Evolutionary conservation across 2,888 invertebrate species (phyloP).

Genomic region (Phragmatobia fuliginosa): DNA sequence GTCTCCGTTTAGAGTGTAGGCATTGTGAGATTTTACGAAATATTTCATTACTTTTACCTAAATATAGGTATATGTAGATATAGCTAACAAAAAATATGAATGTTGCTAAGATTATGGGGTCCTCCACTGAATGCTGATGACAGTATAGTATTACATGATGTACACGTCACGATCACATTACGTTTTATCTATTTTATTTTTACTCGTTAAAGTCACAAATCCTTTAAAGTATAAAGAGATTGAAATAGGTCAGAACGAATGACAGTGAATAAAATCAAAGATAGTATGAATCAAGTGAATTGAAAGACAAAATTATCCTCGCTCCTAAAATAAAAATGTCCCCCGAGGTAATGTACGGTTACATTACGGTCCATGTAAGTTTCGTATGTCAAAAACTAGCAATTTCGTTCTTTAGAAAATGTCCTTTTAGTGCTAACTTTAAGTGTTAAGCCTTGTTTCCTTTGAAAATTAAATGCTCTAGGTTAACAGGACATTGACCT

Average conservation of each 20-base stretch:
- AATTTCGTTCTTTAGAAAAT: background rate
- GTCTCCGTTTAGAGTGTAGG: constrained; percentile 6
- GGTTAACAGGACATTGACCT: background rate
- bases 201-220: background rate
- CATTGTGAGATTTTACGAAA: constrained; percentile 12
- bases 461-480: background rate
- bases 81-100: constrained; percentile 2
- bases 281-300: background rate
- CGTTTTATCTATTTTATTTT: background rate
- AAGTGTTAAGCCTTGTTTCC: background rate
- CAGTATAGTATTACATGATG: no score
- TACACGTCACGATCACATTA: no score
- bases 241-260: background rate
- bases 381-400: background rate
- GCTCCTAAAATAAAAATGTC: background rate
- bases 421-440: background rate
- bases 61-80: background rate
- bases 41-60: constrained; percentile 4
- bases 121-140: constrained; percentile 6
- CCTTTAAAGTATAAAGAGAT: background rate
- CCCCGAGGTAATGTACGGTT: background rate
- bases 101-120: constrained; percentile 7
- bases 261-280: background rate
- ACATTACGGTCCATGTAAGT: background rate
- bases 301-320: background rate